Evolutionary conservation across 2,797 vertebrate species (phyloP), one percentile per base, ranked within the genome.

Genomic region (Lepus oiostolus): DNA sequence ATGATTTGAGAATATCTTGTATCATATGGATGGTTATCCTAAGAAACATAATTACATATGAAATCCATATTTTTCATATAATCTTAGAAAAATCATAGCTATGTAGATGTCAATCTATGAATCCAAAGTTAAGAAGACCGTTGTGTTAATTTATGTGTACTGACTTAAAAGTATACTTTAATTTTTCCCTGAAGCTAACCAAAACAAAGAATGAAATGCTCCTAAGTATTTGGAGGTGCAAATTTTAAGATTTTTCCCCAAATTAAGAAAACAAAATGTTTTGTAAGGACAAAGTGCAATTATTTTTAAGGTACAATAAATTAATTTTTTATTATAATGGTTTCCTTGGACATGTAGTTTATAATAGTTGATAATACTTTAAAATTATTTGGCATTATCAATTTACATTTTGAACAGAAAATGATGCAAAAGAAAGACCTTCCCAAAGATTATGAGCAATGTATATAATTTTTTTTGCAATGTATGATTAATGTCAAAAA

Each of bases 111-210:
- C 42, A 74, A 58, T 65, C 12, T 28, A 75, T 38, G 14, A 81
- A 38, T 72, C 81, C 17, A 17, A 30, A 85, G 3, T 87, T 74
- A 76, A 88, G n/a, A 28, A 60, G 22, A 76, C 6, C 62, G 19
- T 5, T 91, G 8, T 24, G 38, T 74, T 91, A 79, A 7, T 65
- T n/a, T 91, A 86, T 58, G n/a, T 12, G 32, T 32, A 68, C 10
- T 70, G 54, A 93, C 14, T 87, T 87, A 90, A 84, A 92, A 74
- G 35, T 71, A 84, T 42, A 86, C 6, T 17, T 70, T 17, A 84
- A 4, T 30, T 94, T 75, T 71, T 42, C 7, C 38, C 26, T 81
- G 47, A 81, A 93, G 62, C 50, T 93, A 50, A 84, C 32, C 28
- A 89, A 54, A 76, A 1, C 8, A 77, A 93, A 74, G 6, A n/a